Base-by-base conservation (phyloP, 2,888 invertebrate genomes). In the Cerastis leucographa region DNA sequence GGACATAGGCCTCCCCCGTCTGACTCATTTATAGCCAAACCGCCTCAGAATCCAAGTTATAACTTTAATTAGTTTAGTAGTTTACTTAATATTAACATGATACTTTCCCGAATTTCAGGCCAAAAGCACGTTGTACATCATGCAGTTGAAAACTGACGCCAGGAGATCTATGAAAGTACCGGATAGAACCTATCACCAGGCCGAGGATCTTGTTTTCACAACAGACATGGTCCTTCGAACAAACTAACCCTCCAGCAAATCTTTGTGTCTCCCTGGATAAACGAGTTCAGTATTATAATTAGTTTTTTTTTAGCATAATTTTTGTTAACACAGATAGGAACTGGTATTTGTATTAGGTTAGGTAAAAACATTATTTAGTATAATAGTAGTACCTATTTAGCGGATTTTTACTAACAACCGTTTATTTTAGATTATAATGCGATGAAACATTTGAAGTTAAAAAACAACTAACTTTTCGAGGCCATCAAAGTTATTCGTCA, bases 61-160 rank as follows among this genome's bases (percentile, higher is more conserved):
- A 29, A 59, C 56, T 17, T 59, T 59, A 59, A 17, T 8, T 29
- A 59, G 51, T 51, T 1, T 19, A 51, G 19, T 49, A n/a, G 8
- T 51, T 51, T 11, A 25, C 12, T n/a, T 6, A 12, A 12, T 25
- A 56, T 56, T 61, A 19, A 61, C 29, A 35, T 9, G 19, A 61
- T 19, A 44, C 51, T 35, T n/a, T 65, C 22, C 17, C 9, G 6
- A 40, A n/a, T 93, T 93, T 44, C 90, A 97, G 97, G 97, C 69
- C 94, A 97, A 90, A 96, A 95, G 82, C 97, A 96, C 76, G 97
- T 97, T 59, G 29, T 35, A 3, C 0, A 92, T 96, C 87, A 87
- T 97, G 81, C 96, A 97, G 88, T 90, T 97, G 81, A 97, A 97
- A 89, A 93, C 87, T 95, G 25, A 87, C 97, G 74, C 93, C 95